These are phyloP conservation scores for Sepioteuthis lessoniana DNA, from an alignment of 2,888 invertebrate genomes.

Conservation along the genomic window DNA sequence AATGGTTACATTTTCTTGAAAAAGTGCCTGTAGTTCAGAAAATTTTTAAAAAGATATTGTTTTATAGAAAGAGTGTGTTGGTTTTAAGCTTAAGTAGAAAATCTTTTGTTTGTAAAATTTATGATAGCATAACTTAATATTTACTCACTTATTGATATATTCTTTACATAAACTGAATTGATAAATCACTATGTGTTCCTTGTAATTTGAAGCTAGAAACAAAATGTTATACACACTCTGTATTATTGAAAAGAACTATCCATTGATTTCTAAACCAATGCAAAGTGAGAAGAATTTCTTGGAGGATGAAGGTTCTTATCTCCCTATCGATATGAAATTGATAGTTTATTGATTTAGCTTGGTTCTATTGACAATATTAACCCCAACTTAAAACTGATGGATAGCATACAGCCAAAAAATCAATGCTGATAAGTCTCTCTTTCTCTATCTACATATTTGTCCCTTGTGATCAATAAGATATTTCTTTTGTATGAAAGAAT, in stretches of 20 bases:
- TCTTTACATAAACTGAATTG: not conserved
- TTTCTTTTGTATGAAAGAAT: not conserved
- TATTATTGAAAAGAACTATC: not conserved
- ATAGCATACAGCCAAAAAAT: not conserved
- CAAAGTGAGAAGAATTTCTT: not conserved
- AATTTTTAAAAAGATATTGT: not conserved
- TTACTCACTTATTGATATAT: not conserved
- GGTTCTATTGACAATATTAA: slow-evolving; percentile 2
- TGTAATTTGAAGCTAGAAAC: not conserved
- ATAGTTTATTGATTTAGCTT: slow-evolving; percentile 23
- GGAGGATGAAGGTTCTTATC: not conserved
- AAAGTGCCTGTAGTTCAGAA: not conserved
- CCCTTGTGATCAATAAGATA: not conserved
- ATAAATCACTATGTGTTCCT: not conserved
- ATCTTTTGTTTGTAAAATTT: not conserved
- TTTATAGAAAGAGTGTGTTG: no score
- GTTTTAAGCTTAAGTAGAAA: no score
- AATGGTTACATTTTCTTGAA: not conserved
- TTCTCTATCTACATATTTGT: not conserved
- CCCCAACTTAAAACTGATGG: slow-evolving; percentile 16
- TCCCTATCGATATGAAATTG: not conserved
- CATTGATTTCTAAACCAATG: not conserved
- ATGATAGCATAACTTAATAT: not conserved
- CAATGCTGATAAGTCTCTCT: not conserved
- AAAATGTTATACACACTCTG: not conserved